Base-by-base conservation (phyloP, 2,113 vertebrate species). In the Orycteropus afer region DNA sequence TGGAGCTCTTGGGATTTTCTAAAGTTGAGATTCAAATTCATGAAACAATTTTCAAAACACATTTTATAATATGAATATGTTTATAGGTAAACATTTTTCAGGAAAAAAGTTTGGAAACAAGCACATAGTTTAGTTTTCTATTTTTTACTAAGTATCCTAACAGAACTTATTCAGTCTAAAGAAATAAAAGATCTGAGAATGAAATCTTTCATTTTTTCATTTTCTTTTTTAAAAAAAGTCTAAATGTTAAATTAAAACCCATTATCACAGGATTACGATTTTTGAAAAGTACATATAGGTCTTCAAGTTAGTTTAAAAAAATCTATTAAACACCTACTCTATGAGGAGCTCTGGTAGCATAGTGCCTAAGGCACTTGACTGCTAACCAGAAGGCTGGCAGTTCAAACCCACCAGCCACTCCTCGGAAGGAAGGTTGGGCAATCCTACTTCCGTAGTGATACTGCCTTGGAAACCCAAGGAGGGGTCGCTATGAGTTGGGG, bases 11-110 rank as follows among this genome's bases (percentile, higher is more conserved):
- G 10, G 53, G 77, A 95, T 93, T 87, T 89, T 74, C 80, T 87
- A 84, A 92, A 81, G 67, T 23, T 92, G 51, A 84, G 45, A 84
- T 71, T 95, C 61, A 97, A 95, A 96, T 59, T 45, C 83, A 76
- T 47, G 42, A 90, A 82, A 94, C 71, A 81, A 67, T 89, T 93
- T 94, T 87, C 37, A 89, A 88, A 90, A 94, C 74, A 57, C 34
- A 84, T 22, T 77, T 85, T 83, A 34, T 2, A 77, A 80, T 47
- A 76, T 9, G 53, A 89, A 15, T 74, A 14, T 22, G 65, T 37
- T 55, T 80, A 10, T 3, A 42, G 20, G 20, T 76, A n/a, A 94
- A 79, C 92, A 42, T 13, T 63, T 53, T 20, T 92, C 47, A 61
- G 12, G 29, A 89, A 55, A 94, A 81, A 94, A 87, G 88, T 13